Conservation (phyloP, 1,140 invertebrate species). For the Microplitis mediator region DNA sequence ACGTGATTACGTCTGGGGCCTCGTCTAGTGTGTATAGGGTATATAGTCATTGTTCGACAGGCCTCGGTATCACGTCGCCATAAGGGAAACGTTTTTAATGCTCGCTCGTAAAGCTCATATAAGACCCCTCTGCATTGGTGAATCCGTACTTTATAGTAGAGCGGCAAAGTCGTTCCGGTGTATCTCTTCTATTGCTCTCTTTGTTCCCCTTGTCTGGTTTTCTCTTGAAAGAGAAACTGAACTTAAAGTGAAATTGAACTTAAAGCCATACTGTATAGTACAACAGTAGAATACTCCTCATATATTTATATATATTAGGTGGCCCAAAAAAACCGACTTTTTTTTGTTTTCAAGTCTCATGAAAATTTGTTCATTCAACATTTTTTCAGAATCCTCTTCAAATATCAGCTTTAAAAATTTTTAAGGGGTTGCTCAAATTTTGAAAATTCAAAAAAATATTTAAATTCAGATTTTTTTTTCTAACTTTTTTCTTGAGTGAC, state of each 20-base stretch:
- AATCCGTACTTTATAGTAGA: constrained; percentile 8
- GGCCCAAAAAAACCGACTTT: too few relatives aligned
- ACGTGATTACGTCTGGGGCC: neutral
- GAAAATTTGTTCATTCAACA: too few relatives aligned
- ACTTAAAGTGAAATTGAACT: neutral
- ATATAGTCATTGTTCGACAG: neutral
- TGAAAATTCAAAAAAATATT: too few relatives aligned
- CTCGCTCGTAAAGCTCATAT: constrained; percentile 29
- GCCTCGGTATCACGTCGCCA: neutral
- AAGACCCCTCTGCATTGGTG: constrained; percentile 25
- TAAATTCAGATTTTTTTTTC: too few relatives aligned
- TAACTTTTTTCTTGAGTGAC: too few relatives aligned
- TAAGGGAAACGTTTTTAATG: constrained; percentile 32
- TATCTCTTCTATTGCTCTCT: constrained; percentile 7
- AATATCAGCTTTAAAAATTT: too few relatives aligned
- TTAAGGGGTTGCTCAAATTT: too few relatives aligned
- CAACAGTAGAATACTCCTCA: neutral
- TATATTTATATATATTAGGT: neutral
- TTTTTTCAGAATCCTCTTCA: too few relatives aligned
- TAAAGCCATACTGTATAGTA: neutral
- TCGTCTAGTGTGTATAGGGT: neutral
- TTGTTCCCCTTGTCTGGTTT: constrained; percentile 12
- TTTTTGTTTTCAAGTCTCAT: too few relatives aligned
- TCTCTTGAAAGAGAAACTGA: neutral
- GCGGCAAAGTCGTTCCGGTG: constrained; percentile 11